These are phyloP conservation scores for Colossoma macropomum DNA, from an alignment of 2,113 vertebrate species.

Conservation along the genomic window DNA sequence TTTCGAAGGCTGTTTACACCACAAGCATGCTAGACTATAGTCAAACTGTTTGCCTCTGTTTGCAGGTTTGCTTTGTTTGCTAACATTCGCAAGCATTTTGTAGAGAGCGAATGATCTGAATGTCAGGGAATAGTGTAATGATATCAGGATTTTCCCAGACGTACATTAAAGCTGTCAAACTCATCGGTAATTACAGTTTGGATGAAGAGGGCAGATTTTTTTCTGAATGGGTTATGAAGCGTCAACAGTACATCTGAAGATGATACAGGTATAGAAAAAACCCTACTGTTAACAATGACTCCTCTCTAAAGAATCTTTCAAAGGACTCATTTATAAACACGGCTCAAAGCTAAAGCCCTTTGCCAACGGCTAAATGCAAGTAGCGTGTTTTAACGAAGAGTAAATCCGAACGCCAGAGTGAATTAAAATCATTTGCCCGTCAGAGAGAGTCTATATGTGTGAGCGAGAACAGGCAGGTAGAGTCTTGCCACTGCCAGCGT, in stretches of 20 bases:
- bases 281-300: not conserved
- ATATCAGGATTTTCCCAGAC: not conserved
- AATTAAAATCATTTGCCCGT: not conserved
- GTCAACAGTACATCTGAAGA: not conserved
- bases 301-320: conserved; percentile 4
- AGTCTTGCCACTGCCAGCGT: conserved; percentile 51
- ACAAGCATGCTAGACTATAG: not conserved
- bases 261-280: not conserved
- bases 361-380: conserved; percentile 6
- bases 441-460: not conserved
- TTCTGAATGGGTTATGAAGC: not conserved
- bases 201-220: not conserved
- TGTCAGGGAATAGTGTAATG: not conserved
- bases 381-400: not conserved
- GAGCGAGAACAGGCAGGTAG: conserved; percentile 20
- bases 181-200: not conserved
- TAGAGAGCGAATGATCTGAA: not conserved
- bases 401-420: not conserved
- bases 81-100: not conserved
- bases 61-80: not conserved
- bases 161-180: not conserved
- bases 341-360: not conserved
- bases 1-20: not conserved
- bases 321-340: not conserved
- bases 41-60: not conserved